Conservation (phyloP, 2,797 vertebrate genomes). For the Anguilla obscura region DNA sequence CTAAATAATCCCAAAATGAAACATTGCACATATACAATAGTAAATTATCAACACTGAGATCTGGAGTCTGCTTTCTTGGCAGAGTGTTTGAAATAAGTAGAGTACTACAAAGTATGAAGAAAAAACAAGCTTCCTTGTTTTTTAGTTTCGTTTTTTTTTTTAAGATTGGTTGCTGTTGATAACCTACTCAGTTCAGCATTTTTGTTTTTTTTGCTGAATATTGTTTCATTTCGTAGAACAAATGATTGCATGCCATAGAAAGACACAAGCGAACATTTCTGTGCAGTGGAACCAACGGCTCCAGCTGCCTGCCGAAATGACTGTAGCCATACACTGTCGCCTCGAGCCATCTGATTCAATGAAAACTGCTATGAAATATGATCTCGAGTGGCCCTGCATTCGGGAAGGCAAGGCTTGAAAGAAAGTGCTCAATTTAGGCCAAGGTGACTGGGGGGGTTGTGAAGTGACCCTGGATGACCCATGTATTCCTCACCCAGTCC, state of each 20-base stretch:
- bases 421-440: not conserved
- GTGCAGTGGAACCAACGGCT: not conserved
- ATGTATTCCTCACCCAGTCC: not conserved
- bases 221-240: not conserved
- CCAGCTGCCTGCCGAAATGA: too few species aligned
- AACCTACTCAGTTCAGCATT: not conserved
- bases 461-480: slow-evolving; percentile 20
- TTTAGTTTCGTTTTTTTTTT: too few species aligned
- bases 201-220: not conserved
- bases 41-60: not conserved
- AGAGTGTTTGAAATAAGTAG: not conserved
- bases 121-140: not conserved
- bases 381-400: not conserved
- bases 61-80: not conserved
- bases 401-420: not conserved
- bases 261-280: not conserved
- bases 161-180: not conserved
- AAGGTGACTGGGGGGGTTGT: slow-evolving; percentile 20
- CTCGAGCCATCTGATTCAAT: not conserved
- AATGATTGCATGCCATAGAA: not conserved
- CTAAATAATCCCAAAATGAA: not conserved
- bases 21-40: not conserved
- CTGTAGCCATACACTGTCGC: not conserved
- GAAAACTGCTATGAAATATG: slow-evolving; percentile 4
- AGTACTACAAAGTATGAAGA: not conserved